These are phyloP conservation scores for Fabriciana adippe DNA, from an alignment of 2,888 invertebrate species.

Conservation along the genomic window DNA sequence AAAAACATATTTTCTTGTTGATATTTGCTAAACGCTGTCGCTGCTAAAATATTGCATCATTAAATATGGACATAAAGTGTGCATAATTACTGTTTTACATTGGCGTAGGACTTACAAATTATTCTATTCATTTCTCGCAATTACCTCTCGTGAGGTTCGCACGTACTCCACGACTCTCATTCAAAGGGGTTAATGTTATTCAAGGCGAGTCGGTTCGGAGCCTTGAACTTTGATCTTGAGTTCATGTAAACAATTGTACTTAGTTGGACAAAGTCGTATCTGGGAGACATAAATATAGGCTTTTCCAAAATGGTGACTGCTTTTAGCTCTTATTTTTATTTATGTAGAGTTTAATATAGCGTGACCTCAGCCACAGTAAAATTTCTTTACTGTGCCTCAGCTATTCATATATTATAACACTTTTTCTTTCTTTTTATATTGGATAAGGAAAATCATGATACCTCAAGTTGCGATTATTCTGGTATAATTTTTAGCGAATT, in stretches of 20 bases:
- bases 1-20: too few species aligned
- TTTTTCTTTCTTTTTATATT: too few species aligned
- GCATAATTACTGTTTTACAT: not conserved
- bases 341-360: too few species aligned
- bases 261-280: slow-evolving; percentile 7
- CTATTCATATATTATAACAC: too few species aligned
- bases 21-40: too few species aligned
- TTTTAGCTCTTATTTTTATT: not conserved
- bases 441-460: too few species aligned
- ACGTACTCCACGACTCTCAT: slow-evolving; percentile 27
- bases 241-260: slow-evolving; percentile 25
- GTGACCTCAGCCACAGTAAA: too few species aligned
- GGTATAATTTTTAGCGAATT: too few species aligned
- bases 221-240: slow-evolving; percentile 46
- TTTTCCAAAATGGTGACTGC: not conserved
- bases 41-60: too few species aligned
- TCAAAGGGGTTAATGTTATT: slow-evolving; percentile 40
- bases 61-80: not conserved
- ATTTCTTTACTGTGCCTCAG: too few species aligned
- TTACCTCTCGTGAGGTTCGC: slow-evolving; percentile 45
- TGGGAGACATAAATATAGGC: slow-evolving; percentile 1
- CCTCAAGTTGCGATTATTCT: too few species aligned
- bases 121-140: slow-evolving; percentile 23
- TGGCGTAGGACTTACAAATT: not conserved
- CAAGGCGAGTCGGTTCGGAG: slow-evolving; percentile 42